Evolutionary conservation across 2,888 invertebrate species (phyloP), one percentile per base, ranked within the genome.

Genomic region (Diplazon laetatorius): DNA sequence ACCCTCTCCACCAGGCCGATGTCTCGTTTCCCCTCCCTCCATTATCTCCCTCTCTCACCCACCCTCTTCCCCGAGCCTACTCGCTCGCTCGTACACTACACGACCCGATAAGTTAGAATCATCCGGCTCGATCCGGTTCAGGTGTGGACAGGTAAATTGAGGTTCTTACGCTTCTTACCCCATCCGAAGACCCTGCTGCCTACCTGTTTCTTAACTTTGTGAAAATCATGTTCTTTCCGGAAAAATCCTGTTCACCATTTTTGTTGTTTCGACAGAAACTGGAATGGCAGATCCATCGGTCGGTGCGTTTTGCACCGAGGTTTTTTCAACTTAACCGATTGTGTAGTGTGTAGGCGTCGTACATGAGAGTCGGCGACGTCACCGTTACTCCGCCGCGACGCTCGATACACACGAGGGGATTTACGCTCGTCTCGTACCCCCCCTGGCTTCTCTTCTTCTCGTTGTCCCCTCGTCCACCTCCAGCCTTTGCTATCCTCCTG

Each of bases 311-410:
- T n/a, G n/a, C n/a, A n/a, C n/a, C n/a, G n/a, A n/a, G n/a, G n/a
- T n/a, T 30, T 30, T 30, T 6, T 30, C 6, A 30, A 30, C 30
- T 30, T 30, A 30, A 5, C 30, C 30, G 30, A 30, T 30, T 6
- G 30, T 30, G 30, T 30, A 30, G 30, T 30, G 30, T 30, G 6
- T n/a, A n/a, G n/a, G n/a, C 55, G 25, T 52, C 55, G 52, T 30
- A 52, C 18, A 37, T 52, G 62, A 62, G 63, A 62, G 63, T 46
- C 55, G 39, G 37, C 76, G 60, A 72, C 72, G 62, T 62, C 68
- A 68, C 57, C 78, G 70, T 78, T 75, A 69, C 78, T 70, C 42
- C 78, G 57, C 59, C 68, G 68, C 46, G 73, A 69, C 73, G 74
- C 74, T 78, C 78, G 70, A 78, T 78, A 78, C 74, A 60, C 57